Conservation (phyloP, 2,888 invertebrate species). For the Odontothrips loti region DNA sequence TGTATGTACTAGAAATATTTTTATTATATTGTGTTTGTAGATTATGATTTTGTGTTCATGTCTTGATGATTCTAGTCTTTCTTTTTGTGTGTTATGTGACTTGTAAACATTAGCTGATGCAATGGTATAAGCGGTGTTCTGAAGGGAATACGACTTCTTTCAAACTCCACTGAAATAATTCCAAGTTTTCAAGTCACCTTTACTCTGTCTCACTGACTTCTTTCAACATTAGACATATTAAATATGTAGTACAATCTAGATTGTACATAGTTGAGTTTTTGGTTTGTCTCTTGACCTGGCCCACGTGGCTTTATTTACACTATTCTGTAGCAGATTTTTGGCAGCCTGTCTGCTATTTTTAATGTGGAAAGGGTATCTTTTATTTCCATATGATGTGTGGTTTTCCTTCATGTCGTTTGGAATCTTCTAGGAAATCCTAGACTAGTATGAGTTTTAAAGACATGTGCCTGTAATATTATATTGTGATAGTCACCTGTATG, state of each 20-base stretch:
- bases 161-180: no score
- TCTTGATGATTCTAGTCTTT: constrained; percentile 13
- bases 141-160: no score
- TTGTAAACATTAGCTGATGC: no score
- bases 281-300: no score
- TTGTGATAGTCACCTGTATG: neutral
- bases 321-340: no score
- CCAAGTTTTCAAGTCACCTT: no score
- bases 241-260: no score
- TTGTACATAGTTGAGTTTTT: no score
- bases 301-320: no score
- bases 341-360: neutral
- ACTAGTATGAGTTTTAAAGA: neutral
- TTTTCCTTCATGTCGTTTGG: neutral
- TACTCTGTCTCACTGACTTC: no score
- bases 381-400: neutral
- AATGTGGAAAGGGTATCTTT: neutral
- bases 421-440: neutral
- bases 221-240: no score
- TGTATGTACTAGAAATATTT: neutral
- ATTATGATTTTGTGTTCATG: constrained; percentile 17
- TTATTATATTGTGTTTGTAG: constrained; percentile 1
- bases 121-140: no score
- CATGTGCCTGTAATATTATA: neutral
- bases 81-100: neutral